Base-by-base conservation (phyloP, 1,140 invertebrate species). In the Euura lappo region DNA sequence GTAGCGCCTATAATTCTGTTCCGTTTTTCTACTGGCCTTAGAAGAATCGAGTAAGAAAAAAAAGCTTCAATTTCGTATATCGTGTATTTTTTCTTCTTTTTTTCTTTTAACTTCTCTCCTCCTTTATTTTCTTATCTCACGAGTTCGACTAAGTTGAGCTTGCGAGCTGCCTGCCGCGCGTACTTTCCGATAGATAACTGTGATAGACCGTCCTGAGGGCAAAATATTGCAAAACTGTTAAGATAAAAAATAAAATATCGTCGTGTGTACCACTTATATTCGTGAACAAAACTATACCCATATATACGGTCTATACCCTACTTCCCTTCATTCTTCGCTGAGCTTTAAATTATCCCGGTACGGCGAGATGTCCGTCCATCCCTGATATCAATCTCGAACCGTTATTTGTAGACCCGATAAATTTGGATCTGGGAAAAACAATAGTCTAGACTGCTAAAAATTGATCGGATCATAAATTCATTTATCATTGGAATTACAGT, bases 211-310 rank as follows among this genome's bases (percentile, higher is more conserved):
- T 28, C 28, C 11, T 44, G 11, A 10, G 8, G 7, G 42, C 28
- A n/a, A 68, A 68, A 68, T 68, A 68, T 68, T 68, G 44, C 66
- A 68, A 68, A 68, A 68, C 66, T 68, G 66, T 28, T 44, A n/a
- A 8, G 66, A 68, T 68, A 68, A 68, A 44, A 28, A 68, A 42
- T 68, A 43, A 68, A 68, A 68, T 68, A 68, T 68, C 44, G 42
- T 28, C 66, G 66, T 42, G 11, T 68, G 13, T 8, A 68, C 66
- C 8, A 4, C 28, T 8, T 68, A 68, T 28, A 28, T 28, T 28
- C 28, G 28, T 28, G 28, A 28, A 28, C 28, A 28, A 28, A 28
- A 28, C 28, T 28, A 28, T 1, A 28, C 28, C 28, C 28, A 1
- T 28, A 28, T 28, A 28, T 28, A 28, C 28, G 28, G 28, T 28